Conservation (phyloP, 2,888 invertebrate genomes). For the Drosophila putrida region DNA sequence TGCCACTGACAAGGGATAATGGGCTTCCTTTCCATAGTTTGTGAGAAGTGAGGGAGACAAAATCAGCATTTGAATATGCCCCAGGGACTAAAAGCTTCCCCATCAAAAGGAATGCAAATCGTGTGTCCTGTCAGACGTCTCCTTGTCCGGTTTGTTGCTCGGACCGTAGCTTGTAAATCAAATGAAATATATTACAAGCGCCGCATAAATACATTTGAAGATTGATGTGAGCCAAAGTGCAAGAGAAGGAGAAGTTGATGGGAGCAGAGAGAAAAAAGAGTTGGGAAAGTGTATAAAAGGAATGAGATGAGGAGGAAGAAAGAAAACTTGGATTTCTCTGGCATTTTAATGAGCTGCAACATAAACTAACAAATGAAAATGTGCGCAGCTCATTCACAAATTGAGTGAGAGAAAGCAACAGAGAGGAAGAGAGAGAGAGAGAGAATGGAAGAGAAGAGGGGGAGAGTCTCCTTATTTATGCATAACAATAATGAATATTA, state of each 20-base stretch:
- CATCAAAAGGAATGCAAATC: slow-evolving; percentile 77
- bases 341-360: slow-evolving; percentile 77
- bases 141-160: slow-evolving; percentile 17
- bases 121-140: slow-evolving; percentile 56
- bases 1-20: slow-evolving; percentile 82
- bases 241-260: neutral
- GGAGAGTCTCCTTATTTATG: slow-evolving; percentile 80
- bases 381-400: slow-evolving; percentile 59
- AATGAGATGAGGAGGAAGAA: neutral
- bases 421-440: neutral
- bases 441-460: neutral
- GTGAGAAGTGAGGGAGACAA: slow-evolving; percentile 9
- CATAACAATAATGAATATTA: slow-evolving; percentile 85
- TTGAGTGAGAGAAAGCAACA: slow-evolving; percentile 43
- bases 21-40: slow-evolving; percentile 58
- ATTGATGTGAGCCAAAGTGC: slow-evolving; percentile 62
- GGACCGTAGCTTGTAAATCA: slow-evolving; percentile 69
- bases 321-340: slow-evolving; percentile 27
- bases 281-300: slow-evolving; percentile 13
- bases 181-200: slow-evolving; percentile 75
- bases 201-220: slow-evolving; percentile 66
- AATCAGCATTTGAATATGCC: slow-evolving; percentile 79
- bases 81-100: slow-evolving; percentile 50
- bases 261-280: slow-evolving; percentile 26
- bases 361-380: slow-evolving; percentile 60